Conservation (phyloP, 1,140 invertebrate species). For the Zaprionus camerounensis region DNA sequence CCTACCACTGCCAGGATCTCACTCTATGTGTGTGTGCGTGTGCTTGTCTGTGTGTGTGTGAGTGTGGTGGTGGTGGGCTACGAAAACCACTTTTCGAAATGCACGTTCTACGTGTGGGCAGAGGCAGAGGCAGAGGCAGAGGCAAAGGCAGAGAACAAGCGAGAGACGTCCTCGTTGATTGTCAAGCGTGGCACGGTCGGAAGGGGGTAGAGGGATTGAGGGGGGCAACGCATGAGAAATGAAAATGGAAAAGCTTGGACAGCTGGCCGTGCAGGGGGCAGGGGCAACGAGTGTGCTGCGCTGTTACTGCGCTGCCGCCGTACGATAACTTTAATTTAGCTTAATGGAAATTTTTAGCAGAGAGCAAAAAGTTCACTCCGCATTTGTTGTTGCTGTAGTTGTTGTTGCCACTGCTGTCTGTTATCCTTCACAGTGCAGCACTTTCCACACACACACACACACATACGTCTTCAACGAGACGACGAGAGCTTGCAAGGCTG, state of each 20-base stretch:
- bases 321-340: constrained; percentile 81
- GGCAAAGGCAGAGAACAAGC: constrained; percentile 6
- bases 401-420: constrained; percentile 24
- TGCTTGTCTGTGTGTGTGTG: constrained; percentile 20
- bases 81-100: constrained; percentile 81
- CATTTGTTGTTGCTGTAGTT: constrained; percentile 34
- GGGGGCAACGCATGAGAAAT: constrained; percentile 63
- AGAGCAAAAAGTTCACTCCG: constrained; percentile 28
- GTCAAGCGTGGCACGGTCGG: constrained; percentile 47
- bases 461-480: constrained; percentile 12
- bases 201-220: constrained; percentile 17
- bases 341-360: constrained; percentile 76
- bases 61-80: constrained; percentile 50
- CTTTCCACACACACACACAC: background rate
- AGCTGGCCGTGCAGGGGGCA: constrained; percentile 10
- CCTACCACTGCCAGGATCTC: constrained; percentile 59
- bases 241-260: constrained; percentile 69
- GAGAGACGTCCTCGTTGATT: constrained; percentile 55
- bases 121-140: background rate
- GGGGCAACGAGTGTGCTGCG: constrained; percentile 22
- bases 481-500: constrained; percentile 10
- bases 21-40: constrained; percentile 9
- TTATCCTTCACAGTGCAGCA: constrained; percentile 35
- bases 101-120: constrained; percentile 69
- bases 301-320: constrained; percentile 56